Conservation (phyloP, 2,113 vertebrate species). For the Pimephales promelas region DNA sequence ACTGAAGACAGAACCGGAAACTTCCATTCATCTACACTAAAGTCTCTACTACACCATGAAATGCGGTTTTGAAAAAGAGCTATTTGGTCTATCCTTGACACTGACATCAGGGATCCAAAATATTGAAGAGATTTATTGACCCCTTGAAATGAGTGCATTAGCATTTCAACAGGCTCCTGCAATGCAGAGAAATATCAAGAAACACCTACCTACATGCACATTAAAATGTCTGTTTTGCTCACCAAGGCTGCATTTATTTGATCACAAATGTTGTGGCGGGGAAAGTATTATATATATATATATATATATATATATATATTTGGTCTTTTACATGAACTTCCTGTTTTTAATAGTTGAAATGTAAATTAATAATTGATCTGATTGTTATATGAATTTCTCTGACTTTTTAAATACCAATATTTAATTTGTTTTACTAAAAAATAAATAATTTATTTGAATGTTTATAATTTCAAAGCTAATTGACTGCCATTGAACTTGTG, state of each 20-base stretch:
- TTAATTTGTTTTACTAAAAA: too few species aligned
- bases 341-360: not conserved
- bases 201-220: not conserved
- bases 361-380: not conserved
- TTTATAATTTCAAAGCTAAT: not conserved
- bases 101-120: not conserved
- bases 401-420: too few species aligned
- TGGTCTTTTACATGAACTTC: too few species aligned
- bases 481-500: not conserved
- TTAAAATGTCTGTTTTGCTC: not conserved
- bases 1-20: not conserved
- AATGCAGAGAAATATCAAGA: not conserved
- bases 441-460: too few species aligned
- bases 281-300: too few species aligned
- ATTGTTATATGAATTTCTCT: too few species aligned
- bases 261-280: not conserved
- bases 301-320: too few species aligned
- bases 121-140: constrained; percentile 10
- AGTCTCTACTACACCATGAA: not conserved
- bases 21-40: not conserved
- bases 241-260: not conserved
- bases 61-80: not conserved
- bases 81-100: not conserved
- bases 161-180: not conserved
- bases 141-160: not conserved